Evolutionary conservation across 2,888 invertebrate genomes (phyloP).

Genomic region (Acrobasis repandana): DNA sequence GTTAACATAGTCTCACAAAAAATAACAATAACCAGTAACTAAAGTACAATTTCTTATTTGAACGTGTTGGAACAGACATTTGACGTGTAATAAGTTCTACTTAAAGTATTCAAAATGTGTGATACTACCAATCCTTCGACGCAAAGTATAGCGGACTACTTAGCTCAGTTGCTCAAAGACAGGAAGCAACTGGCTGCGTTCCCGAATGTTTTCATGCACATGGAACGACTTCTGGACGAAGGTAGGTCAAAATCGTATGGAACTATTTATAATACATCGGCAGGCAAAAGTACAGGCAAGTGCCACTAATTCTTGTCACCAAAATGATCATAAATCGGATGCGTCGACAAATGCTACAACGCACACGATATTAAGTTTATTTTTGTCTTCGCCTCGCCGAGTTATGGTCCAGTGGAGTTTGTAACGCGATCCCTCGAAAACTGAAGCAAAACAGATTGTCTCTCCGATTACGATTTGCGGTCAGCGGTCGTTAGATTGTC

Average conservation of each 20-base stretch:
- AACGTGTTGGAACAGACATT: slow-evolving; percentile 73
- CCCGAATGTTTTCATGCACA: slow-evolving; percentile 99
- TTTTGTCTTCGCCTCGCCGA: slow-evolving; percentile 81
- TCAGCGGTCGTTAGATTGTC: slow-evolving; percentile 73
- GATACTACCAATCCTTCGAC: slow-evolving; percentile 87
- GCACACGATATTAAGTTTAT: slow-evolving; percentile 82
- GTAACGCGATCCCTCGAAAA: slow-evolving; percentile 80
- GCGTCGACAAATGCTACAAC: slow-evolving; percentile 79
- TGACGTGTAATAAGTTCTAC: slow-evolving; percentile 72
- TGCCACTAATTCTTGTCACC: slow-evolving; percentile 68
- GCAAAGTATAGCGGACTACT: slow-evolving; percentile 99
- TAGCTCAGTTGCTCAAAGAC: slow-evolving; percentile 99
- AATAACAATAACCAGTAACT: slow-evolving; percentile 80
- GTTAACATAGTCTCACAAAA: slow-evolving; percentile 79
- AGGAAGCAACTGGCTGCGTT: slow-evolving; percentile 99
- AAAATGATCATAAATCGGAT: slow-evolving; percentile 73
- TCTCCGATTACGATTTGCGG: slow-evolving; percentile 68
- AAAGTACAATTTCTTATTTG: slow-evolving; percentile 73
- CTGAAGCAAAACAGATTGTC: slow-evolving; percentile 73
- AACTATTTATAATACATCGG: slow-evolving; percentile 57
- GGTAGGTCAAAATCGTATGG: slow-evolving; percentile 85
- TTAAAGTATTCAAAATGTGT: slow-evolving; percentile 78
- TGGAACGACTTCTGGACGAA: slow-evolving; percentile 99
- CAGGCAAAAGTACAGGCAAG: slow-evolving; percentile 47
- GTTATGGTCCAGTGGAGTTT: slow-evolving; percentile 81